phyloP scores from a whole-genome alignment of 2,113 vertebrate genomes.

The Bujurquina vittata region DNA sequence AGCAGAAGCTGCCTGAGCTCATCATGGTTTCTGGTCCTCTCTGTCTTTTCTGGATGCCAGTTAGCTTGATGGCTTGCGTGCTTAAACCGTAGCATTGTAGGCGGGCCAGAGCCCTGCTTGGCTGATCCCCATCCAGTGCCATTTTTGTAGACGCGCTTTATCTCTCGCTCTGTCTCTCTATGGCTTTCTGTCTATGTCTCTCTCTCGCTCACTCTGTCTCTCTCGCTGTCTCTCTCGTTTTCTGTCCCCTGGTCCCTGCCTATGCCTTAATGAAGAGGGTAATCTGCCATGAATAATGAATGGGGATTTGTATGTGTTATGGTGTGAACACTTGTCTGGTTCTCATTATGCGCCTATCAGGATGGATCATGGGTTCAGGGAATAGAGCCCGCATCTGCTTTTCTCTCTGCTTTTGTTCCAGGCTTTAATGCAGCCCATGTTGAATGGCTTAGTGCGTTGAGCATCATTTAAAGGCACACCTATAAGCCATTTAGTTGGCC shows the following conservation, averaged over 20 bases:
- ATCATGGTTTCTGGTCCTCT: conserved; percentile 33
- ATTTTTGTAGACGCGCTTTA: conserved; percentile 21
- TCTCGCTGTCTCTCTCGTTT: background rate
- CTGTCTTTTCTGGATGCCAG: conserved; percentile 37
- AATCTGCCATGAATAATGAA: conserved; percentile 82
- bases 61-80: conserved; percentile 42
- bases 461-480: conserved; percentile 66
- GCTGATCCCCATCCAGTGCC: conserved; percentile 37
- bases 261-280: conserved; percentile 76
- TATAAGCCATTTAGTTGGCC: conserved; percentile 49
- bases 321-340: conserved; percentile 76
- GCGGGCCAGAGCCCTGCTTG: conserved; percentile 6
- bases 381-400: conserved; percentile 68
- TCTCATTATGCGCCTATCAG: conserved; percentile 79
- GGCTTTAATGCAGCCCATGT: conserved; percentile 64
- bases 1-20: conserved; percentile 31
- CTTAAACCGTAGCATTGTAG: conserved; percentile 8
- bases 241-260: conserved; percentile 48
- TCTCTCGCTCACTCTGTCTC: conserved; percentile 32
- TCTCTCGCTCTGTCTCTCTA: conserved; percentile 17
- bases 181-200: background rate
- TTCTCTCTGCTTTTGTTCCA: conserved; percentile 70
- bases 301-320: conserved; percentile 76
- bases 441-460: conserved; percentile 52
- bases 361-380: conserved; percentile 67